phyloP scores from a whole-genome alignment of 2,888 invertebrate genomes.

The Chymomyza procnemis region DNA sequence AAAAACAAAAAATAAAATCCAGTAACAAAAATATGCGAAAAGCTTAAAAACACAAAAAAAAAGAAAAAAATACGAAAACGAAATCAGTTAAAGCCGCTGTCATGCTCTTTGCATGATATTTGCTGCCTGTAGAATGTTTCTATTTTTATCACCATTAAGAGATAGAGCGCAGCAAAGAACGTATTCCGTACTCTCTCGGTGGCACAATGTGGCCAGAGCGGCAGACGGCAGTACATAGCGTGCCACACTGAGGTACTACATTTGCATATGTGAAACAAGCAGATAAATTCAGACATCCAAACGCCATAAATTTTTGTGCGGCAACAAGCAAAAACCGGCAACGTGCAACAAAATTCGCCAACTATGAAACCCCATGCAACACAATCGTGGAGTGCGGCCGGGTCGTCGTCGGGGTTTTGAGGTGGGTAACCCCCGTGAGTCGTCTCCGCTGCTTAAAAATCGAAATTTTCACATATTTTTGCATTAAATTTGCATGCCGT shows the following conservation, averaged over 20 bases:
- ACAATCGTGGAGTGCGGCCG: conserved; percentile 17
- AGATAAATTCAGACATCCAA: conserved; percentile 72
- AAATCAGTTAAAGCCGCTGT: conserved; percentile 62
- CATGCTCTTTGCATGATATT: conserved; percentile 33
- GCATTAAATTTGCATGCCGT: conserved; percentile 64
- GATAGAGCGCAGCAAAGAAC: conserved; percentile 26
- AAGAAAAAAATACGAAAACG: conserved; percentile 21
- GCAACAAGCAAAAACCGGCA: conserved; percentile 15
- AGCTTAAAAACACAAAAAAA: not conserved
- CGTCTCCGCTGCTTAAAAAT: conserved; percentile 51
- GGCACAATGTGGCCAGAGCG: not conserved
- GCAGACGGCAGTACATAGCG: too few species aligned
- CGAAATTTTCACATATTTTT: conserved; percentile 71
- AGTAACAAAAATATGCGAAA: not conserved
- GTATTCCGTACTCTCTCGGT: not conserved
- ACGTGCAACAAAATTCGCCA: not conserved
- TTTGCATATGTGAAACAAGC: conserved; percentile 71
- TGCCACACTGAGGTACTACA: conserved; percentile 37
- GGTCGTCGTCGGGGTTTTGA: conserved; percentile 5
- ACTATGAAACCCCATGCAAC: conserved; percentile 26
- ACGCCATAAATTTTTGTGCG: conserved; percentile 61
- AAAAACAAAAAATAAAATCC: conserved; percentile 23
- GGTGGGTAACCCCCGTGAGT: not conserved
- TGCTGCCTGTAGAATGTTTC: conserved; percentile 55
- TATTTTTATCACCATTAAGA: conserved; percentile 67